Conservation (phyloP, 2,113 vertebrate genomes). For the Gnathonemus echidnorhynchus region DNA sequence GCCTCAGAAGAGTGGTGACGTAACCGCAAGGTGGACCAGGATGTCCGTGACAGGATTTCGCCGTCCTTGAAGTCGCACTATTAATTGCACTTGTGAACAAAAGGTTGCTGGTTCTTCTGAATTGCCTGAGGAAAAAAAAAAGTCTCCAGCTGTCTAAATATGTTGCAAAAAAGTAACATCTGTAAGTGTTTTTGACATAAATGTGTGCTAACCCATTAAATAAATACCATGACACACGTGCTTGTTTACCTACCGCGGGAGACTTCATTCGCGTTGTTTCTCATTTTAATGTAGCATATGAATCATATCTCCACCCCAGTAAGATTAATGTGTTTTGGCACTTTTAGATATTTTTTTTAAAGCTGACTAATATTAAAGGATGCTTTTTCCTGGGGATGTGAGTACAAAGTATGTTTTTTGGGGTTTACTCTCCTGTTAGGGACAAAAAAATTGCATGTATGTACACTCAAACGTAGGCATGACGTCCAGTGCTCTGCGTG, state of each 20-base stretch:
- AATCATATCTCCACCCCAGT: neutral
- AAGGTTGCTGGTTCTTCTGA: neutral
- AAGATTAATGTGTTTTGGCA: neutral
- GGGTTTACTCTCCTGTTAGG: neutral
- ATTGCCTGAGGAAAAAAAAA: neutral
- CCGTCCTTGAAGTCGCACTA: neutral
- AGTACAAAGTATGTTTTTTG: neutral
- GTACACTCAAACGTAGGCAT: neutral
- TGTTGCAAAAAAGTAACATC: neutral
- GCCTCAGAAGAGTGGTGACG: neutral
- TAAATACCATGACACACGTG: neutral
- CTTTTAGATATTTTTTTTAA: neutral
- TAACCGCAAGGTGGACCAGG: neutral
- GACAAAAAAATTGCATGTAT: neutral
- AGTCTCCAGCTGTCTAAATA: neutral
- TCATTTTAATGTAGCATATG: neutral
- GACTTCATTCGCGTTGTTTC: neutral
- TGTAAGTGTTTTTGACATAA: slow-evolving; percentile 1
- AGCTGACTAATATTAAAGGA: neutral
- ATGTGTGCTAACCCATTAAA: neutral
- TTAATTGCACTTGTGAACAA: neutral
- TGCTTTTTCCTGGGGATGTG: neutral
- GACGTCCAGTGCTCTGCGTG: neutral
- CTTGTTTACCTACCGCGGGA: neutral
- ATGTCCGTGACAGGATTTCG: neutral